Conservation (phyloP, 1,140 invertebrate species). For the Myzus persicae region DNA sequence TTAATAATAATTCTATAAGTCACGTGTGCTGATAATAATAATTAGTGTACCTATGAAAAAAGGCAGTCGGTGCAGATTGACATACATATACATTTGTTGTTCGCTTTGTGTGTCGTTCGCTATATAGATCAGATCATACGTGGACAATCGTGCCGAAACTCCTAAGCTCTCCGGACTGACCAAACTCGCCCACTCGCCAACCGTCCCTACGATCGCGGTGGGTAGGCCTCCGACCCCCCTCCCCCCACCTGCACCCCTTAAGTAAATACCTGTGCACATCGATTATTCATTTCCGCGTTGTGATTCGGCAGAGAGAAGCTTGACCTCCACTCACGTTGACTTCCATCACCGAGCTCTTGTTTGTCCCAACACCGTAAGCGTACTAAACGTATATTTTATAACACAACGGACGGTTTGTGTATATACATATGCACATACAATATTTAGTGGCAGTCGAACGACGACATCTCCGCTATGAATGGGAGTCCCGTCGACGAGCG, state of each 20-base stretch:
- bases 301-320: neutral
- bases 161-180: neutral
- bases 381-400: neutral
- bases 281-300: neutral
- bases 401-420: neutral
- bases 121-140: neutral
- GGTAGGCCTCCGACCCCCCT: neutral
- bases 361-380: neutral
- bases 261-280: neutral
- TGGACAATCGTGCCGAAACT: neutral
- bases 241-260: rapidly evolving
- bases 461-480: neutral
- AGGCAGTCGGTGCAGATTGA: neutral
- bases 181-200: neutral
- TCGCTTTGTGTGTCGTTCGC: neutral
- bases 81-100: neutral
- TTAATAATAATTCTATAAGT: neutral
- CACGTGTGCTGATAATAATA: too few relatives aligned
- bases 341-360: neutral
- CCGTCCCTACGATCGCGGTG: neutral
- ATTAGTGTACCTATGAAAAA: neutral
- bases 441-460: too few relatives aligned
- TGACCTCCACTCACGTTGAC: neutral
- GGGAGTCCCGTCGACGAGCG: too few relatives aligned
- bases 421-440: too few relatives aligned